phyloP scores from a whole-genome alignment of 2,113 vertebrate species.

The Phrynosoma platyrhinos region DNA sequence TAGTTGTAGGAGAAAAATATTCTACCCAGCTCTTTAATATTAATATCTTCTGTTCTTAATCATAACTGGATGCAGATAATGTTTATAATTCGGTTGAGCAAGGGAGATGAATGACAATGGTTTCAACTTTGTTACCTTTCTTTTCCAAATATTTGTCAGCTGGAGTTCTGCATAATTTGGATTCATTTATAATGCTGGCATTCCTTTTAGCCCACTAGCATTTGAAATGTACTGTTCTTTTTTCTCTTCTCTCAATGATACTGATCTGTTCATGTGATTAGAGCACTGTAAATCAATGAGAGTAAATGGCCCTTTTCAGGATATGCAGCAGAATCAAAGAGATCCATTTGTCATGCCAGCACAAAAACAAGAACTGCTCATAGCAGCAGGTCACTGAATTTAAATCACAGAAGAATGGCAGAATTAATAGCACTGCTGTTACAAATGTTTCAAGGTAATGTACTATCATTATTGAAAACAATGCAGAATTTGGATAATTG shows the following conservation, averaged over 20 bases:
- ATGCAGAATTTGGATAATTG: neutral
- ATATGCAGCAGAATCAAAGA: slow-evolving; percentile 35
- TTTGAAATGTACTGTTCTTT: slow-evolving; percentile 41
- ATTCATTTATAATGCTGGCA: slow-evolving; percentile 20
- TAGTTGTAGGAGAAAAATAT: neutral
- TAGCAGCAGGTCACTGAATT: slow-evolving; percentile 30
- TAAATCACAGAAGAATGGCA: slow-evolving; percentile 34
- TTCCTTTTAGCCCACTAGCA: slow-evolving; percentile 15
- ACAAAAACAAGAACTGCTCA: slow-evolving; percentile 29
- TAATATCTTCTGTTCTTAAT: slow-evolving; percentile 19
- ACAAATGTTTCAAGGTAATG: slow-evolving; percentile 3
- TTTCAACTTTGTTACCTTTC: slow-evolving; percentile 26
- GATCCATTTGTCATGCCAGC: slow-evolving; percentile 41
- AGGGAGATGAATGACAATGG: neutral
- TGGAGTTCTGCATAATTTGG: slow-evolving; percentile 41
- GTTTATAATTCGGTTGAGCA: neutral
- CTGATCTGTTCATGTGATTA: slow-evolving; percentile 23
- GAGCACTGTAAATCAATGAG: slow-evolving; percentile 26
- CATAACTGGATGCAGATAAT: neutral
- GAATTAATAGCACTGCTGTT: slow-evolving; percentile 3
- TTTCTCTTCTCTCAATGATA: slow-evolving; percentile 22
- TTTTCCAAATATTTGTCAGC: slow-evolving; percentile 37
- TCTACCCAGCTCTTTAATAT: neutral
- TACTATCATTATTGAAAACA: slow-evolving; percentile 3
- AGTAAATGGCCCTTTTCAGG: slow-evolving; percentile 25